Base-by-base conservation (phyloP, 1,140 invertebrate species). In the Pentalonia nigronervosa region DNA sequence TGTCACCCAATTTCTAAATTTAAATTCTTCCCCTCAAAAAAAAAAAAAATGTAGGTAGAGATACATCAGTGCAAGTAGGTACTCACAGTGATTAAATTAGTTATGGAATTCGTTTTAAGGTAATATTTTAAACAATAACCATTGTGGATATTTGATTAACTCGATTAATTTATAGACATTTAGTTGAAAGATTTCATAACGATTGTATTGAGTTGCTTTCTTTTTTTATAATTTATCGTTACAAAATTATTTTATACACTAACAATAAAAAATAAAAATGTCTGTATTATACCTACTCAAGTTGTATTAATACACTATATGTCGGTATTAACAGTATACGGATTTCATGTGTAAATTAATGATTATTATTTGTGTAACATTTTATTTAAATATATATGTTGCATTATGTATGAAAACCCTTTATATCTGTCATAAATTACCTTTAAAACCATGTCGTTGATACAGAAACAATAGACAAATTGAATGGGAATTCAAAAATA, bases 381-480 rank as follows among this genome's bases (percentile, higher is more conserved):
- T 89, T 20, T 50, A 88, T 50, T 88, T 34, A 50, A 53, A 53
- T 34, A 53, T 2, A 53, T 34, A 21, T 53, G n/a, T 53, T 36
- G n/a, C 23, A 36, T 89, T 36, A 89, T 21, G 48, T 25, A 53
- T 50, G 23, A 50, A 88, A 53, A 36, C 7, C 23, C 50, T 36
- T 89, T 53, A 20, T 89, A n/a, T 48, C 8, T 36, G 34, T 53
- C 87, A 53, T 11, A 53, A 23, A 53, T 56, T 89, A 53, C n/a
- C 17, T 53, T 53, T 53, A 9, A 89, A 21, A 36, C 9, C 9
- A 36, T 89, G 23, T 89, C 3, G 87, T 89, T 34, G 48, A 20
- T 48, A 89, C n/a, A n/a, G 21, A 89, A 89, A 89, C 48, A 89
- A 89, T 89, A n/a, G 60, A 67, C 25, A 88, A 20, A 11, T n/a